Evolutionary conservation across 2,888 invertebrate genomes (phyloP).

Genomic region (Scaptomyza flava): DNA sequence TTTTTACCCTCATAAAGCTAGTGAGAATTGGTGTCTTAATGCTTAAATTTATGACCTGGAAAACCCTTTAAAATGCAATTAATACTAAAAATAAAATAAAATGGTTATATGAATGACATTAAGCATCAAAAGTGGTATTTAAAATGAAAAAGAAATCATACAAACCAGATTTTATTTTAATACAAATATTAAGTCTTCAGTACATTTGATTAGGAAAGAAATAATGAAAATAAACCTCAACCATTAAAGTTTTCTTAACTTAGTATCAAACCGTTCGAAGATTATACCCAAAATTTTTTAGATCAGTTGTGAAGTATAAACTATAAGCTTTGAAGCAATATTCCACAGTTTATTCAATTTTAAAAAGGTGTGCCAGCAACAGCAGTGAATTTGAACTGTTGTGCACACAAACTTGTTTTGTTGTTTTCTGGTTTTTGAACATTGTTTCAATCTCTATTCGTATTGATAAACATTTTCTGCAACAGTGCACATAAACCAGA

Average conservation of each 20-base stretch:
- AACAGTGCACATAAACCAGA: slow-evolving; percentile 14
- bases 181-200: too few species aligned
- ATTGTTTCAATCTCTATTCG: slow-evolving; percentile 23
- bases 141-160: not conserved
- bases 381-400: not conserved
- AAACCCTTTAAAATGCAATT: not conserved
- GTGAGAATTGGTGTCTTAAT: not conserved
- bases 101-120: too few species aligned
- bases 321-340: too few species aligned
- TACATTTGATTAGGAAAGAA: too few species aligned
- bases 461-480: slow-evolving; percentile 35
- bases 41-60: not conserved
- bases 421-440: not conserved
- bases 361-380: not conserved
- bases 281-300: too few species aligned
- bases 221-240: too few species aligned
- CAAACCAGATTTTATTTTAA: too few species aligned
- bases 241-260: too few species aligned
- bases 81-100: not conserved
- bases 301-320: too few species aligned
- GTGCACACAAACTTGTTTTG: not conserved
- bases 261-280: too few species aligned
- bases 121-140: not conserved
- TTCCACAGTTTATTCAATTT: too few species aligned
- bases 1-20: not conserved